Conservation (phyloP, 35 echinoderm and acorn worm genomes). For the Eucidaris tribuloides region DNA sequence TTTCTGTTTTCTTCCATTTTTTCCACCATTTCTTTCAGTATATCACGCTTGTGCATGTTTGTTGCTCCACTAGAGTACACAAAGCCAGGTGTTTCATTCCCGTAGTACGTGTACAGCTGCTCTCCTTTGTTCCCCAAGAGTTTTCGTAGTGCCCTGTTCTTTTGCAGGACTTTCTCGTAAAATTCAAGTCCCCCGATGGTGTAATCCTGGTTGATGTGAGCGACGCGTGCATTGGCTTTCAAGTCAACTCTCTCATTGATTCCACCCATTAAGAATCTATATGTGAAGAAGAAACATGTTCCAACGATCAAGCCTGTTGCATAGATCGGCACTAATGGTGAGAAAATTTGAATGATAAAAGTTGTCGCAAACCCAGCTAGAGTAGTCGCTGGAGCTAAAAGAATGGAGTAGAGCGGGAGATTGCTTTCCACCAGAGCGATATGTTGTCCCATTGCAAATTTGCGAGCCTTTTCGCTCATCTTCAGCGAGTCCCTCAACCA, state of each 20-base stretch:
- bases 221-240: slow-evolving; percentile 46
- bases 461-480: slow-evolving; percentile 61
- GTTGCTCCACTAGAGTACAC: slow-evolving; percentile 52
- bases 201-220: slow-evolving; percentile 55
- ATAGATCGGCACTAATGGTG: slow-evolving; percentile 33
- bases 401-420: slow-evolving; percentile 29
- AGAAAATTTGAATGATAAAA: slow-evolving; percentile 39
- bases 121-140: slow-evolving; percentile 76
- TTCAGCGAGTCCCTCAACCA: slow-evolving; percentile 50
- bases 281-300: slow-evolving; percentile 39
- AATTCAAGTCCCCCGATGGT: slow-evolving; percentile 83
- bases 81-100: slow-evolving; percentile 66
- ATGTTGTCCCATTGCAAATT: slow-evolving; percentile 77
- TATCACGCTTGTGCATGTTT: slow-evolving; percentile 56
- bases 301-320: slow-evolving; percentile 21
- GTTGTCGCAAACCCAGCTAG: slow-evolving; percentile 43
- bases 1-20: slow-evolving; percentile 4
- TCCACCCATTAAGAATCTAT: slow-evolving; percentile 48
- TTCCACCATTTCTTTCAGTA: slow-evolving; percentile 43
- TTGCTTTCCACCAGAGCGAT: slow-evolving; percentile 37
- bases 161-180: slow-evolving; percentile 66
- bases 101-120: slow-evolving; percentile 86
- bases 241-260: slow-evolving; percentile 66
- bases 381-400: slow-evolving; percentile 58
- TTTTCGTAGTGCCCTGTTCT: slow-evolving; percentile 69